Evolutionary conservation across 2,797 vertebrate genomes (phyloP), one percentile per base, ranked within the genome.

Genomic region (Florisuga fusca): DNA sequence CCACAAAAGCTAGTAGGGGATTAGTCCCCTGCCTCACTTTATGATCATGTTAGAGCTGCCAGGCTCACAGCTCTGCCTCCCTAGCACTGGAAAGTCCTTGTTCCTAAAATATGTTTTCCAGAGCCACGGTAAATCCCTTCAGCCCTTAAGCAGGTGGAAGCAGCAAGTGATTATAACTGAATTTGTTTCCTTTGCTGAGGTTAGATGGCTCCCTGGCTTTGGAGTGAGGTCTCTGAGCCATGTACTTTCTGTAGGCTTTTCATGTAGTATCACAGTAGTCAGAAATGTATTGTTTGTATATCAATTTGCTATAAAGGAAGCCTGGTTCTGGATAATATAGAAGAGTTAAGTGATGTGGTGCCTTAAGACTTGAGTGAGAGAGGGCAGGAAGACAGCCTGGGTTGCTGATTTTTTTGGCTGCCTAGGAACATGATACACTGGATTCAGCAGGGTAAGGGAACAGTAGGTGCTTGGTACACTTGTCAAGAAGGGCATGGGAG

Each of bases 21-120:
- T 92, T 84, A 79, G 43, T 73, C 12, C 23, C 33, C 66, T 83
- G 76, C 51, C 41, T 87, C 33, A n/a, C 38, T 84, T 88, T 3
- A 50, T 61, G 79, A 89, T 94, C 87, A 55, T 66, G 59, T 76
- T 86, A 1, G 10, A 84, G 67, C 67, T 94, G 15, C 77, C 48
- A 79, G 51, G 73, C 93, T 92, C 92, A 76, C 79, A 86, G 87
- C 74, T 93, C 73, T 92, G 76, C 48, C 82, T 87, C 62, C 67
- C 20, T 68, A 68, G 76, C 72, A 55, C 61, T 54, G 22, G n/a
- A 82, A 84, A 74, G 50, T 54, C 61, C 45, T 46, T 50, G 73
- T 87, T 93, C 15, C 10, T 91, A 51, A 67, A 84, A 84, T 13
- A 45, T 11, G 19, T 94, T 93, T 83, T 84, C 29, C 22, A 90